A percentile compares a stretch with the other conserved stretches of the same genome.
phyloP scores from a whole-genome alignment of 2,797 vertebrate genomes.

The Leuciscus waleckii region DNA sequence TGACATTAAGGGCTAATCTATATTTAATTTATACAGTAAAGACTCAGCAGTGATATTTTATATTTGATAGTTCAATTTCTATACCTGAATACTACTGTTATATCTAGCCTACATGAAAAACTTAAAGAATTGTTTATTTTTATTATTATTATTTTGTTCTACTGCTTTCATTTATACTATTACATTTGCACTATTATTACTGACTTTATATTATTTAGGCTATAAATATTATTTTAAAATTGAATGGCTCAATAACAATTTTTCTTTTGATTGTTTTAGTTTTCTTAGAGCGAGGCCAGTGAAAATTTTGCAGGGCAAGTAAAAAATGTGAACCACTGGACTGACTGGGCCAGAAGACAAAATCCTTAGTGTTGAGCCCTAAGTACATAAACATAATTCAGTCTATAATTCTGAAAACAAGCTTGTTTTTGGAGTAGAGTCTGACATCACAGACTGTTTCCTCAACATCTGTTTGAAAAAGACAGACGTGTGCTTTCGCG shows the following conservation, averaged over 20 bases:
- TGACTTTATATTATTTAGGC: not conserved
- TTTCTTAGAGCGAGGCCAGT: not conserved
- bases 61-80: too few relatives aligned
- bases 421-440: not conserved
- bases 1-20: not conserved
- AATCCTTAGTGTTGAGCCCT: not conserved
- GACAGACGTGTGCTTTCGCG: slow-evolving; percentile 22
- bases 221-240: not conserved
- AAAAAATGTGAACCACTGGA: not conserved
- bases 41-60: too few relatives aligned
- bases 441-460: slow-evolving; percentile 43
- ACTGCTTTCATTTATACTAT: too few relatives aligned
- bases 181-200: not conserved
- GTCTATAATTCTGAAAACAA: slow-evolving; percentile 22
- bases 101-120: too few relatives aligned
- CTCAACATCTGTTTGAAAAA: slow-evolving; percentile 46
- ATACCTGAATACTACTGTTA: too few relatives aligned
- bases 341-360: not conserved
- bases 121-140: too few relatives aligned
- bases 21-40: too few relatives aligned
- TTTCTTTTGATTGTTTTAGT: not conserved
- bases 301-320: not conserved
- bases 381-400: slow-evolving; percentile 26
- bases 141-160: too few relatives aligned
- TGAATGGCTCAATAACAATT: not conserved